Conservation (phyloP, 2,797 vertebrate genomes). For the Liparis tanakae region DNA sequence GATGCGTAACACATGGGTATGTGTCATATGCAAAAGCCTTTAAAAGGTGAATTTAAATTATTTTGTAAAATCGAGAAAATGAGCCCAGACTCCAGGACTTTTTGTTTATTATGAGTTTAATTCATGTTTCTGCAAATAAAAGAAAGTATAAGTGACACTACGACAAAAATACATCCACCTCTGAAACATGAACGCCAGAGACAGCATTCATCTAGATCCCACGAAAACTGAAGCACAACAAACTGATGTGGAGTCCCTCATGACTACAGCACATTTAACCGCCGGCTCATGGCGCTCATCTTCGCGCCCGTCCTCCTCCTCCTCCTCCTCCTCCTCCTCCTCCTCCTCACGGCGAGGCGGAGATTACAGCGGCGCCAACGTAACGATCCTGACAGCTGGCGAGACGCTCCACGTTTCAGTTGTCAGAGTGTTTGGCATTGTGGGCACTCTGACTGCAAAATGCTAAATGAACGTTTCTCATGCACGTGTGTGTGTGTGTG, state of each 20-base stretch:
- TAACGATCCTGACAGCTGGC: slow-evolving; percentile 56
- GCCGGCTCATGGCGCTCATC: slow-evolving; percentile 38
- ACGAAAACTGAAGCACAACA: neutral
- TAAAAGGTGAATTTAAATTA: too few species aligned
- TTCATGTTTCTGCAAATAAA: too few species aligned
- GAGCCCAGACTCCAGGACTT: too few species aligned
- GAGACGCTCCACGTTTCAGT: slow-evolving; percentile 37
- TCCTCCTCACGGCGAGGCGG: slow-evolving; percentile 54
- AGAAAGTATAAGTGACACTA: too few species aligned
- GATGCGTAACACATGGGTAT: too few species aligned
- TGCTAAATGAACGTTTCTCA: slow-evolving; percentile 33
- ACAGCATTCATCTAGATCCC: neutral
- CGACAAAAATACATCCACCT: too few species aligned
- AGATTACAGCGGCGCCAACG: slow-evolving; percentile 48
- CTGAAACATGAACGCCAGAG: too few species aligned
- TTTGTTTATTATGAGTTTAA: too few species aligned
- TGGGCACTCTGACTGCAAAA: slow-evolving; percentile 26
- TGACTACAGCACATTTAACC: slow-evolving; percentile 38
- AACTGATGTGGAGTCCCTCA: slow-evolving; percentile 19
- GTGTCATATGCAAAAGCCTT: too few species aligned
- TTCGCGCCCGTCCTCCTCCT: slow-evolving; percentile 47
- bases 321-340: too few species aligned
- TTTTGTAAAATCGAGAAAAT: too few species aligned
- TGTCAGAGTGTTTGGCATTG: slow-evolving; percentile 48
- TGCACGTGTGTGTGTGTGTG: slow-evolving; percentile 1